Base-by-base conservation (phyloP, 30 jellyfish, hydroid and myxozoan genomes). In the Cassiopea xamachana region DNA sequence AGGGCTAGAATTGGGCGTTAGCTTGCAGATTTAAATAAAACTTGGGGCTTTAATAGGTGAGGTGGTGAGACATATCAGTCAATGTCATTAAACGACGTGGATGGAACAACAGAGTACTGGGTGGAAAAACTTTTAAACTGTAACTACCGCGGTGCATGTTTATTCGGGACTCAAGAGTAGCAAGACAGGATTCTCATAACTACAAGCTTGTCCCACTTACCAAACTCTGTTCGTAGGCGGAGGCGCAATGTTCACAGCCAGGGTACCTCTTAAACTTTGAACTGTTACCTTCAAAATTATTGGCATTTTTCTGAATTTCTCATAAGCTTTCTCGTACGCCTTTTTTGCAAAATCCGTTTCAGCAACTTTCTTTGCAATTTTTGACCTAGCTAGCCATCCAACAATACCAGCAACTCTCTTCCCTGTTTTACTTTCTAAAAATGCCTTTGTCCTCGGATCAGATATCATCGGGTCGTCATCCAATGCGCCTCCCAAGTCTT, bases 201-300 rank as follows among this genome's bases (percentile, higher is more conserved):
- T 27, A 27, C 39, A 27, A 27, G 39, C 39, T 27, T 27, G 39
- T 64, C 2, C 74, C 6, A 78, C 98, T 83, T 85, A 97, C 99
- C 99, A 97, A n/a, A 94, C 77, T 45, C 99, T 62, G 81, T 97
- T 93, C 14, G 98, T 80, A 1, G 99, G 99, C 15, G 99, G 99
- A 17, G 99, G 99, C 39, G 99, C 98, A 48, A 97, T 83, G 61
- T 97, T 93, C 7, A 97, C 98, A 19, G 98, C 98, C 80, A 97
- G 84, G n/a, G 98, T 97, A 50, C 99, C 99, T 78, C 94, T 97
- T 85, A 97, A 68, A 80, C 97, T 93, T 75, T 94, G 98, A 45
- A 97, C 95, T 39, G 97, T 97, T 5, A 97, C 99, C 87, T 87
- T 91, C 84, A 97, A 82, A 49, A 92, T 93, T 70, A 97, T 93